Evolutionary conservation across 2,888 invertebrate genomes (phyloP).

Genomic region (Boloria euphrosyne): DNA sequence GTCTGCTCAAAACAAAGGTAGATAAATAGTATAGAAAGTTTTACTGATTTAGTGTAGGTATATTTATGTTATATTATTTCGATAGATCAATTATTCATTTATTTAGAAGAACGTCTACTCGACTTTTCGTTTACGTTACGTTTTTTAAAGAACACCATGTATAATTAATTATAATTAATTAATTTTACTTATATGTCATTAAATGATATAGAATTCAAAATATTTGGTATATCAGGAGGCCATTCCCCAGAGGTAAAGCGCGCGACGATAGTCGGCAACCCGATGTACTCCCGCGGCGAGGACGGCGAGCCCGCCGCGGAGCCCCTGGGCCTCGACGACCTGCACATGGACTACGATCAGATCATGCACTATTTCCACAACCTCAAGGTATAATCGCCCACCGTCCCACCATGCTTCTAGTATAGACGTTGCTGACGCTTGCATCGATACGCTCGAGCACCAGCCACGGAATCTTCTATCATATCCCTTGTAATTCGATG

Average conservation of each 20-base stretch:
- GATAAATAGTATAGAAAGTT: constrained; percentile 1
- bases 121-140: too few species aligned
- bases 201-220: background rate
- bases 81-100: too few species aligned
- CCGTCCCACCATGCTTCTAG: constrained; percentile 75
- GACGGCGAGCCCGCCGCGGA: constrained; percentile 70
- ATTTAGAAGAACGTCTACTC: too few species aligned
- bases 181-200: too few species aligned
- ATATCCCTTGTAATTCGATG: constrained; percentile 56
- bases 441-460: constrained; percentile 54
- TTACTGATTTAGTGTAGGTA: too few species aligned
- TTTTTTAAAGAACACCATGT: too few species aligned
- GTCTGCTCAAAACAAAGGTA: constrained; percentile 77
- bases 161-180: too few species aligned
- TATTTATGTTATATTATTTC: too few species aligned
- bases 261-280: constrained; percentile 93
- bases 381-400: constrained; percentile 89
- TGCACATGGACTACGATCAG: constrained; percentile 98
- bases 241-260: constrained; percentile 87
- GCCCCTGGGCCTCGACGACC: constrained; percentile 88
- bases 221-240: constrained; percentile 52
- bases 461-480: constrained; percentile 52
- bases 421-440: constrained; percentile 76
- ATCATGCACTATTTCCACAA: constrained; percentile 99
- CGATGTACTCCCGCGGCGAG: constrained; percentile 88